Evolutionary conservation across 2,888 invertebrate genomes (phyloP).

Genomic region (Tuberolachnus salignus): DNA sequence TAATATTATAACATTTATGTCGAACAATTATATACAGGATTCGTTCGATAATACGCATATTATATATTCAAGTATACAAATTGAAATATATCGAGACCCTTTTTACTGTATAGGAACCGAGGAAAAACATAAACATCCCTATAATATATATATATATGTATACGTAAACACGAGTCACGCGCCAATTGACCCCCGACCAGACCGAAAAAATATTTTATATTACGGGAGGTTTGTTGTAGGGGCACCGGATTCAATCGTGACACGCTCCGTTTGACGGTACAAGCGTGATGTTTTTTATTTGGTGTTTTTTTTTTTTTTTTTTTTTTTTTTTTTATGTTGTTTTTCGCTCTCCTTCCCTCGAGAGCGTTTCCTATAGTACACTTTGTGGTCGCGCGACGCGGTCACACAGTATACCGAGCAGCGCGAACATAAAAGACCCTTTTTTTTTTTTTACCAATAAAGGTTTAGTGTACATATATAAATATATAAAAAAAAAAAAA

Average conservation of each 20-base stretch:
- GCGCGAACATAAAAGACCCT: conserved; percentile 29
- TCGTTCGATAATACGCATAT: too few species aligned
- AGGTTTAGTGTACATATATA: too few species aligned
- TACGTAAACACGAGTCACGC: conserved; percentile 40
- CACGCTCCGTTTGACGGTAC: conserved; percentile 51
- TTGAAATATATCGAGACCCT: too few species aligned
- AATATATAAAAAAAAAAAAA: too few species aligned
- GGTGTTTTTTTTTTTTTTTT: conserved; percentile 4
- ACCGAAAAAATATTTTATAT: conserved; percentile 39
- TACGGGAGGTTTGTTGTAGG: conserved; percentile 17
- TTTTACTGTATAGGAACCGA: too few species aligned
- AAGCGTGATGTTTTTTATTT: too few species aligned
- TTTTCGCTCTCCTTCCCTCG: neutral
- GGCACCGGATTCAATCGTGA: conserved; percentile 35
- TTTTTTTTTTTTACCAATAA: neutral
- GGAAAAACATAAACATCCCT: conserved; percentile 15
- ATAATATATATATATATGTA: neutral
- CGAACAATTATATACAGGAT: too few species aligned
- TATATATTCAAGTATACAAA: too few species aligned
- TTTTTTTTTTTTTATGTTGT: neutral
- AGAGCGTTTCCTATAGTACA: conserved; percentile 1
- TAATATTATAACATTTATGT: too few species aligned
- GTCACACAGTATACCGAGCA: neutral
- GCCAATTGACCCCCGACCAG: conserved; percentile 47
- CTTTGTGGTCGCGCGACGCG: conserved; percentile 28